Conservation (phyloP, 2,113 vertebrate genomes). For the Elachura formosa region DNA sequence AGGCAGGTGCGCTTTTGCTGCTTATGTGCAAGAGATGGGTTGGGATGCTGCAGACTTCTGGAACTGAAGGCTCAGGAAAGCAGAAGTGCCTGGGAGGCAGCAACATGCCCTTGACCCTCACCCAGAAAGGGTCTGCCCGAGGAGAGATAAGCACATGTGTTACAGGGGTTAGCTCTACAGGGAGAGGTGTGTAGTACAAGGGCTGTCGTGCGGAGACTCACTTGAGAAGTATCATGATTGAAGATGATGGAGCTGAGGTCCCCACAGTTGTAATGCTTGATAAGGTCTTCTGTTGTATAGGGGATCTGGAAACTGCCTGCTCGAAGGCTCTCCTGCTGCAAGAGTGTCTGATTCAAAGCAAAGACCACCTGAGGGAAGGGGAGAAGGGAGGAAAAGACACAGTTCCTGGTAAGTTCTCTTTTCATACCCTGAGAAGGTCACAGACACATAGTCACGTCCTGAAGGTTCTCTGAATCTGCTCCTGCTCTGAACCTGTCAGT, state of each 20-base stretch:
- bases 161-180: not conserved
- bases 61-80: not conserved
- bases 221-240: constrained; percentile 85
- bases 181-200: not conserved
- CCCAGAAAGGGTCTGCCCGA: not conserved
- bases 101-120: not conserved
- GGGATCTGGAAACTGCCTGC: constrained; percentile 80
- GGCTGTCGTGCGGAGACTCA: constrained; percentile 22
- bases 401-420: constrained; percentile 23
- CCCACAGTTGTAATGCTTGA: constrained; percentile 88
- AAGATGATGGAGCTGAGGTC: constrained; percentile 89
- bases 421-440: not conserved
- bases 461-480: not conserved
- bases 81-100: not conserved
- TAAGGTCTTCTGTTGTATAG: constrained; percentile 84
- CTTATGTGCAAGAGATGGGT: not conserved
- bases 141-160: not conserved
- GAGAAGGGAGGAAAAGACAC: constrained; percentile 38
- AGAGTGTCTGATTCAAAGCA: constrained; percentile 87
- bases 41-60: not conserved
- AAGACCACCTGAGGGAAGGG: constrained; percentile 76
- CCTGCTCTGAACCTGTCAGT: accelerated
- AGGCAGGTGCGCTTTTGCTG: not conserved
- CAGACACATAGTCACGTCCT: not conserved
- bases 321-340: constrained; percentile 84